Evolutionary conservation across 1,140 invertebrate species (phyloP).

Genomic region (Drosophila rhopaloa): DNA sequence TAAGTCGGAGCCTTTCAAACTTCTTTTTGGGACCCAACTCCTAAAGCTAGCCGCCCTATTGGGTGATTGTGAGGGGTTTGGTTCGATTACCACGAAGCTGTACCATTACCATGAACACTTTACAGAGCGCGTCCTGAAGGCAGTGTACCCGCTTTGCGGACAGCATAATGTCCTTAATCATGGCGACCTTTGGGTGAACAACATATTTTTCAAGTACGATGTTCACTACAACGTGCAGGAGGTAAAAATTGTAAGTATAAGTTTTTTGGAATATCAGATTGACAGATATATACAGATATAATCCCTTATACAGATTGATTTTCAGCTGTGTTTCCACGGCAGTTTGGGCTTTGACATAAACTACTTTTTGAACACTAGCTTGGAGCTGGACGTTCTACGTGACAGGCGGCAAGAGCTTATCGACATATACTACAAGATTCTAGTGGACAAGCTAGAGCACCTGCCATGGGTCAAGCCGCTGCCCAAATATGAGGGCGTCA

Average conservation of each 20-base stretch:
- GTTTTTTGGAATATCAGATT: no score
- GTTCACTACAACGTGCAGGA: slow-evolving; percentile 47
- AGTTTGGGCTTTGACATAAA: slow-evolving; percentile 82
- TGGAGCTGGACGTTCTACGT: slow-evolving; percentile 67
- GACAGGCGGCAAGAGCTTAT: slow-evolving; percentile 79
- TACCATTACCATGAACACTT: slow-evolving; percentile 74
- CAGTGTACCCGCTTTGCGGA: slow-evolving; percentile 66
- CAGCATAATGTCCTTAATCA: slow-evolving; percentile 87
- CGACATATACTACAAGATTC: slow-evolving; percentile 58
- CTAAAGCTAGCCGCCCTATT: slow-evolving; percentile 63
- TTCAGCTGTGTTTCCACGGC: slow-evolving; percentile 77
- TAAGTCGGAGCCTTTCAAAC: slow-evolving; percentile 70
- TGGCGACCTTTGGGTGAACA: slow-evolving; percentile 89
- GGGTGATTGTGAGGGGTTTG: slow-evolving; percentile 85
- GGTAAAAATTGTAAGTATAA: slow-evolving; percentile 82
- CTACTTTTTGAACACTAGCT: slow-evolving; percentile 79
- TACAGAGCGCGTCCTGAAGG: slow-evolving; percentile 63
- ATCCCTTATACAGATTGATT: slow-evolving; percentile 64
- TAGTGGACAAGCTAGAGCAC: slow-evolving; percentile 76
- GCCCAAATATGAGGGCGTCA: slow-evolving; percentile 79
- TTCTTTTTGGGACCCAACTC: slow-evolving; percentile 70
- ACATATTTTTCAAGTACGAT: slow-evolving; percentile 87
- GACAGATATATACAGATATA: no score
- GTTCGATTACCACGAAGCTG: slow-evolving; percentile 71
- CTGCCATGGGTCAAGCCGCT: slow-evolving; percentile 78